Conservation (phyloP, 2,797 vertebrate species). For the Brachyalestes nurse region DNA sequence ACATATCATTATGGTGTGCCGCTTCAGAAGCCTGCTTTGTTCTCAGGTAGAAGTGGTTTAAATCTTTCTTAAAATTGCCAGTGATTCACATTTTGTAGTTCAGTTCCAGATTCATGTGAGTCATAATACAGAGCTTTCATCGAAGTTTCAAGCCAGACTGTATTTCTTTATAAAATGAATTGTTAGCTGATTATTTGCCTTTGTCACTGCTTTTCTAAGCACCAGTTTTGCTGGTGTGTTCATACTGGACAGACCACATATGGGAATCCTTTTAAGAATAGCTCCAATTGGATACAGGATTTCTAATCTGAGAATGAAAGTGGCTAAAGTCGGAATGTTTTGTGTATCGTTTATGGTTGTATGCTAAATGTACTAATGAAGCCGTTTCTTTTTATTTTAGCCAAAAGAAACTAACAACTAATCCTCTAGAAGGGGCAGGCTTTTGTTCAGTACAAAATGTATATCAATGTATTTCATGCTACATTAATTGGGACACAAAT, state of each 20-base stretch:
- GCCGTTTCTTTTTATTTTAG: background rate
- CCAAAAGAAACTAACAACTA: background rate
- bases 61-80: conserved; percentile 88
- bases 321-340: too few relatives aligned
- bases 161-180: conserved; percentile 83
- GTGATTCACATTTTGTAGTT: conserved; percentile 81
- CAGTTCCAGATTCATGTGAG: conserved; percentile 80
- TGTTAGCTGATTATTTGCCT: conserved; percentile 81
- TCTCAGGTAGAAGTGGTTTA: conserved; percentile 82
- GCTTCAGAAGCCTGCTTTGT: conserved; percentile 80
- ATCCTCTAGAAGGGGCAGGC: too few relatives aligned
- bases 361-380: background rate
- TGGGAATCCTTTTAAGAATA: background rate
- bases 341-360: too few relatives aligned
- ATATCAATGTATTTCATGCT: too few relatives aligned
- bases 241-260: background rate
- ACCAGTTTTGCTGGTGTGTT: conserved; percentile 26
- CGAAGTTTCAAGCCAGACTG: conserved; percentile 82
- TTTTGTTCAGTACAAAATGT: too few relatives aligned
- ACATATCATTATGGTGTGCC: conserved; percentile 87
- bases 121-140: conserved; percentile 76
- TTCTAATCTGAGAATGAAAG: too few relatives aligned
- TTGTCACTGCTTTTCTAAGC: conserved; percentile 56
- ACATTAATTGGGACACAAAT: too few relatives aligned
- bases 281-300: background rate